Evolutionary conservation across 2,113 vertebrate genomes (phyloP).

Genomic region (Oenanthe oenanthe): DNA sequence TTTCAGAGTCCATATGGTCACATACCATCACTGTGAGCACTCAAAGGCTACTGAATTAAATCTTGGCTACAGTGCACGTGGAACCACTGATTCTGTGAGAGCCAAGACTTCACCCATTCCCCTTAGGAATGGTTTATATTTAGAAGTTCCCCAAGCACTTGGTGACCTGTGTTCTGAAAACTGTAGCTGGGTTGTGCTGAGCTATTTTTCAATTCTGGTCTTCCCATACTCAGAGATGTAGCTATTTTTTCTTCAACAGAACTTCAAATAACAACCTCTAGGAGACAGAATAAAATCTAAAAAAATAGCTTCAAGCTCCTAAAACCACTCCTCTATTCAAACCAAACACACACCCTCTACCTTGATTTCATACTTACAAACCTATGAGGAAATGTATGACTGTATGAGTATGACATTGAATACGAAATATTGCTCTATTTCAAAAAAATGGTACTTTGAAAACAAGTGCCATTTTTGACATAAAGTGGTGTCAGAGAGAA

Average conservation of each 20-base stretch:
- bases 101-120: background rate
- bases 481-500: slow-evolving; percentile 60
- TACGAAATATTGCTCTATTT: slow-evolving; percentile 20
- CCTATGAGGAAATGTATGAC: background rate
- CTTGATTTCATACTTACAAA: slow-evolving; percentile 29
- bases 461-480: slow-evolving; percentile 23
- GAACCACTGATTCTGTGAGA: background rate
- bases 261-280: background rate
- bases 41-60: background rate
- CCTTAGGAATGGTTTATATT: background rate
- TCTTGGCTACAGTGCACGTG: background rate
- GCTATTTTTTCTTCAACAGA: background rate
- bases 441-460: slow-evolving; percentile 16
- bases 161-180: background rate
- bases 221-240: background rate
- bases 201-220: background rate
- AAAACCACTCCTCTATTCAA: background rate
- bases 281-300: background rate
- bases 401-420: slow-evolving; percentile 15
- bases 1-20: background rate
- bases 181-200: background rate
- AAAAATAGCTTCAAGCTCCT: background rate
- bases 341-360: background rate
- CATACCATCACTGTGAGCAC: background rate
- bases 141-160: background rate